phyloP scores from a whole-genome alignment of 2,797 vertebrate genomes.

The Smutsia gigantea region DNA sequence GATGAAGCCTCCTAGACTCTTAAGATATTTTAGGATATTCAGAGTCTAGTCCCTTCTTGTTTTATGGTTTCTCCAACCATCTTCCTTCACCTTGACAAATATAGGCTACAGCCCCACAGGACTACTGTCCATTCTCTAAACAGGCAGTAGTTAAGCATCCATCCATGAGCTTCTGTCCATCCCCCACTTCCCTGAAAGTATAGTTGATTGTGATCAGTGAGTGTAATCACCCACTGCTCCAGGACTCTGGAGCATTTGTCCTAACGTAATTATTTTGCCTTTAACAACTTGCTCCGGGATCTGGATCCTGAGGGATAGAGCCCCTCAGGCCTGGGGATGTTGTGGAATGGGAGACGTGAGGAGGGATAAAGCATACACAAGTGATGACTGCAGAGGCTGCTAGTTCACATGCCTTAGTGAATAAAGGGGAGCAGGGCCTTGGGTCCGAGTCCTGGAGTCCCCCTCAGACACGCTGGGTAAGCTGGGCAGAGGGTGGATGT shows the following conservation, averaged over 20 bases:
- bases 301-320: constrained; percentile 8
- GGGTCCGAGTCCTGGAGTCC: neutral
- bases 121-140: neutral
- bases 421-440: neutral
- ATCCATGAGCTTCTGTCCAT: neutral
- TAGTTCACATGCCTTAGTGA: neutral
- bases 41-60: neutral
- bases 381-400: neutral
- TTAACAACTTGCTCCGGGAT: constrained; percentile 64
- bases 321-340: neutral
- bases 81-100: neutral
- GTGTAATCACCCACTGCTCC: neutral
- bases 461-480: neutral
- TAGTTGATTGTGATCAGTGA: neutral
- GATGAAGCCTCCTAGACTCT: neutral
- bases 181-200: neutral
- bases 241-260: neutral
- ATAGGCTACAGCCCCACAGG: neutral
- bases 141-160: neutral
- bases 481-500: neutral
- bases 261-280: neutral
- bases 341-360: neutral
- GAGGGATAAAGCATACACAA: neutral
- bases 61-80: neutral
- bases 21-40: neutral